phyloP scores from a whole-genome alignment of 2,888 invertebrate genomes.

The Diplolepis rosae region DNA sequence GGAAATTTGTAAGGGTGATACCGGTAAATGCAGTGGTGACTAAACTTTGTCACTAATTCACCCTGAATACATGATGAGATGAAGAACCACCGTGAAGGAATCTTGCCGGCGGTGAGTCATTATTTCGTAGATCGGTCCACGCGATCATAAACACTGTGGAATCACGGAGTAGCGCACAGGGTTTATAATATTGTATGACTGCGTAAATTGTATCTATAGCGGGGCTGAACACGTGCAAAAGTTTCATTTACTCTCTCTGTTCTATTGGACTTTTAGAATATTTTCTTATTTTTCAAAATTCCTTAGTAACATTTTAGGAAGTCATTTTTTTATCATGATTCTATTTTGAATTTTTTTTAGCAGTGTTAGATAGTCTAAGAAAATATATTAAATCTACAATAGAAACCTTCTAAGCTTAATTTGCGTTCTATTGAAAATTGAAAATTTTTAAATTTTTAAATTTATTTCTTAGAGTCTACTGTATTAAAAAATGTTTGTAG shows the following conservation, averaged over 20 bases:
- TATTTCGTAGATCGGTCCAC: slow-evolving; percentile 52
- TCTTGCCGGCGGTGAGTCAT: slow-evolving; percentile 60
- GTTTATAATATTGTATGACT: background rate
- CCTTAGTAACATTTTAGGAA: too few species aligned
- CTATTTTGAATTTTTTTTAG: too few species aligned
- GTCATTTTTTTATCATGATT: too few species aligned
- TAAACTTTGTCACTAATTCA: background rate
- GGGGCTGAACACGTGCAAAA: background rate
- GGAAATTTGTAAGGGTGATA: background rate
- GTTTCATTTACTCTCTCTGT: background rate
- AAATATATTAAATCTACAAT: too few species aligned
- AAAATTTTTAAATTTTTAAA: too few species aligned
- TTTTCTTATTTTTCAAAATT: too few species aligned
- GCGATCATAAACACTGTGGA: slow-evolving; percentile 26
- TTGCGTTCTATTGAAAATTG: too few species aligned
- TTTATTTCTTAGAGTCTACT: too few species aligned
- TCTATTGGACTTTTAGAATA: background rate
- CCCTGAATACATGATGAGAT: slow-evolving; percentile 31
- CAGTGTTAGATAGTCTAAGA: too few species aligned
- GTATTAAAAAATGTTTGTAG: too few species aligned
- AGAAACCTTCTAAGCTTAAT: too few species aligned
- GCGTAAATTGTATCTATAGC: background rate
- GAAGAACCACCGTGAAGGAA: slow-evolving; percentile 49
- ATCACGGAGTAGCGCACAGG: background rate
- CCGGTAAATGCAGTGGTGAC: background rate